A percentile compares a stretch with the other conserved stretches of the same genome.
These are phyloP conservation scores for Cynaeus angustus DNA, from an alignment of 2,888 invertebrate genomes.

Conservation along the genomic window DNA sequence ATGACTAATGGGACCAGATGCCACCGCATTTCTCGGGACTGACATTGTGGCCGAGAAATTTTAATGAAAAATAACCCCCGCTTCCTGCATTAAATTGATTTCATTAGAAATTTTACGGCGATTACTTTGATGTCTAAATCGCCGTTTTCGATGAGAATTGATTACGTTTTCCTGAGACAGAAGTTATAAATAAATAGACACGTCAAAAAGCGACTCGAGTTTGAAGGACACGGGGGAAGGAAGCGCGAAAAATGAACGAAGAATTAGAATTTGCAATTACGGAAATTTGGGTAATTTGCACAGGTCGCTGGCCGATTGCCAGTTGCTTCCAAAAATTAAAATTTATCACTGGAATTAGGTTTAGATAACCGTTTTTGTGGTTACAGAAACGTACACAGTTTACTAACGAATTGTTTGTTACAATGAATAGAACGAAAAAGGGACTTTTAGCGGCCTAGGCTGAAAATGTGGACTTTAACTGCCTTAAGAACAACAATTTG, in stretches of 20 bases:
- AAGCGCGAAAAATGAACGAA: slow-evolving; percentile 1
- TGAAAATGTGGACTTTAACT: too few relatives aligned
- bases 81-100: slow-evolving; percentile 56
- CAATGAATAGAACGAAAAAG: too few relatives aligned
- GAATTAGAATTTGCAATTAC: background rate
- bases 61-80: slow-evolving; percentile 27
- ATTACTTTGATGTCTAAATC: slow-evolving; percentile 44
- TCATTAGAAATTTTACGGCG: slow-evolving; percentile 43
- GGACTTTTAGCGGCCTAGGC: too few relatives aligned
- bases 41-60: slow-evolving; percentile 13
- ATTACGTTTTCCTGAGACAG: slow-evolving; percentile 10
- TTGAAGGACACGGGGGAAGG: slow-evolving; percentile 16
- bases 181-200: slow-evolving; percentile 15
- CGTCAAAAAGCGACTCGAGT: slow-evolving; percentile 14
- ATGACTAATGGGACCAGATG: slow-evolving; percentile 40
- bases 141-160: slow-evolving; percentile 23
- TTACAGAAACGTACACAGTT: too few relatives aligned
- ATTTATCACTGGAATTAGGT: background rate
- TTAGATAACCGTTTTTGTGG: too few relatives aligned
- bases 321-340: background rate
- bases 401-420: too few relatives aligned
- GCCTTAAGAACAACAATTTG: too few relatives aligned
- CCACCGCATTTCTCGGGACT: slow-evolving; percentile 14
- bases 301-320: slow-evolving; percentile 2
- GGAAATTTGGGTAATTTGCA: background rate